Percentiles rank a stretch among this genome's conserved stretches.
These are phyloP conservation scores for Prinia subflava DNA, from an alignment of 2,113 vertebrate genomes.

Conservation along the genomic window DNA sequence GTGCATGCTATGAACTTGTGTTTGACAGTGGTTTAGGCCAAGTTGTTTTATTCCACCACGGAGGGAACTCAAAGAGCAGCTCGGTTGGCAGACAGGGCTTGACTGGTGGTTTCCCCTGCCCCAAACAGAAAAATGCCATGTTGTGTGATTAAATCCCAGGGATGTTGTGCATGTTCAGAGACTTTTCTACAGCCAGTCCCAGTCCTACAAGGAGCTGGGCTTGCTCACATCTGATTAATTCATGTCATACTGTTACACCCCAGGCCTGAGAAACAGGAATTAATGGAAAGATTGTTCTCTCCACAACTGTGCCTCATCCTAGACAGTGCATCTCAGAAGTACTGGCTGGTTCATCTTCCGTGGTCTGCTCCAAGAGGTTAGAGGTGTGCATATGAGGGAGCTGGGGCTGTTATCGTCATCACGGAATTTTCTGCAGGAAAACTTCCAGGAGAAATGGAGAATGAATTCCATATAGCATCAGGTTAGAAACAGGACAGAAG, in stretches of 20 bases:
- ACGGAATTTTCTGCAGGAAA: not conserved
- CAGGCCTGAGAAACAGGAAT: not conserved
- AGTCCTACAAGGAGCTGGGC: not conserved
- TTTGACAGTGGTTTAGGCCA: not conserved
- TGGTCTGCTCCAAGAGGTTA: not conserved
- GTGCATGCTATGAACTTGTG: accelerated
- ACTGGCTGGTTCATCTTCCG: not conserved
- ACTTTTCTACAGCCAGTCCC: not conserved
- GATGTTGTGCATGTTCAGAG: not conserved
- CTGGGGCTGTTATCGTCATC: not conserved
- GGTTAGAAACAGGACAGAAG: not conserved
- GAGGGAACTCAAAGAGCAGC: not conserved
- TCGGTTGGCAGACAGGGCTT: not conserved
- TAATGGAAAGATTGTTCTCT: not conserved
- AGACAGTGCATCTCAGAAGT: not conserved
- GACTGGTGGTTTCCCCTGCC: not conserved
- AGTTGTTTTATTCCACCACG: not conserved
- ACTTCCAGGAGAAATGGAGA: not conserved
- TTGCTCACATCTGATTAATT: not conserved
- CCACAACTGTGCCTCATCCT: not conserved
- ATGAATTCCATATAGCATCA: not conserved
- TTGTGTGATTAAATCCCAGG: not conserved
- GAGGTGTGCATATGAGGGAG: not conserved
- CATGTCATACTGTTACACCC: not conserved
- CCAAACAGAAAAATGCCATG: not conserved